Percentiles rank a stretch among this genome's conserved stretches.
phyloP scores from a whole-genome alignment of 2,888 invertebrate genomes.

The Ectropis crepuscularia region DNA sequence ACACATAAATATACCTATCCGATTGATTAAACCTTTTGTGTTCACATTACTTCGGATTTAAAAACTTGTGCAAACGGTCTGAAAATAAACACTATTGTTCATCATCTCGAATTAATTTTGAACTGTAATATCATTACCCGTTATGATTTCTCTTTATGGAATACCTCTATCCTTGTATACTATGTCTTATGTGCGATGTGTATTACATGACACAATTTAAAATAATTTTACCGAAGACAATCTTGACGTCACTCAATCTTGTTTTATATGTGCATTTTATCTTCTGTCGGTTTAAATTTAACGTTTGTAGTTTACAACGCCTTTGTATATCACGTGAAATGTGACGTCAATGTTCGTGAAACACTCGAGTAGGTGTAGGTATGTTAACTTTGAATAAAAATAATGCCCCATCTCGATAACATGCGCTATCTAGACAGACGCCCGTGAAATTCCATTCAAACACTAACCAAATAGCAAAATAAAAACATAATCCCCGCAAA shows the following conservation, averaged over 20 bases:
- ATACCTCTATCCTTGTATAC: constrained; percentile 2
- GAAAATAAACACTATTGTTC: constrained; percentile 19
- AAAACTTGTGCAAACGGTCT: constrained; percentile 20
- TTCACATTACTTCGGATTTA: neutral
- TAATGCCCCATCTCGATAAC: constrained; percentile 18
- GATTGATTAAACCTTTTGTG: constrained; percentile 40
- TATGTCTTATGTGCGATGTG: neutral
- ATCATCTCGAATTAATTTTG: constrained; percentile 11
- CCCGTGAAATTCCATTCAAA: constrained; percentile 21
- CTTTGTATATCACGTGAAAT: constrained; percentile 31
- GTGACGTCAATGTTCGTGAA: constrained; percentile 35
- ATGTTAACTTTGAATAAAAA: constrained; percentile 23
- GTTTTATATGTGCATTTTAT: constrained; percentile 18
- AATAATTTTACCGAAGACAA: constrained; percentile 15
- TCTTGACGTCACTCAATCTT: constrained; percentile 18
- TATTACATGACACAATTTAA: constrained; percentile 10
- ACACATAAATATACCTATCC: constrained; percentile 30
- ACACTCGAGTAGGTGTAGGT: constrained; percentile 19
- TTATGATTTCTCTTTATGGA: neutral
- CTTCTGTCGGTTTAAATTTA: constrained; percentile 2
- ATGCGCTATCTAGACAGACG: constrained; percentile 24
- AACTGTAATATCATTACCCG: constrained; percentile 4
- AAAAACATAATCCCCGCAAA: constrained; percentile 18
- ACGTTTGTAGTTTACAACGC: neutral
- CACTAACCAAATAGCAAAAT: constrained; percentile 13